These are phyloP conservation scores for Clarias macrocephalus DNA, from an alignment of 2,113 vertebrate species.

Conservation along the genomic window DNA sequence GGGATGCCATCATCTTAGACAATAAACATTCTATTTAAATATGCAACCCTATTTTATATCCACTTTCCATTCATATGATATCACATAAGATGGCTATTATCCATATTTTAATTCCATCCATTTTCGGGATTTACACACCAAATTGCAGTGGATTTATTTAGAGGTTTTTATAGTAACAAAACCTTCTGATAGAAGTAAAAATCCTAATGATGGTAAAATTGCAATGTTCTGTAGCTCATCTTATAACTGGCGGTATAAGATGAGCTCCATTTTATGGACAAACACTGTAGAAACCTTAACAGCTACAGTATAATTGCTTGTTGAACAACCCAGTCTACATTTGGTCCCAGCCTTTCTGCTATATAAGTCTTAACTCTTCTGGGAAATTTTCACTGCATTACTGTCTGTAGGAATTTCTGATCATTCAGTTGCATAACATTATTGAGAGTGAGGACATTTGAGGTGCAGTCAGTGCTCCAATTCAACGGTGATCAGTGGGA, in stretches of 20 bases:
- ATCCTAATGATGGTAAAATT: neutral
- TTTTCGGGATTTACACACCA: neutral
- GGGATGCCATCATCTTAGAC: neutral
- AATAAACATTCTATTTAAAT: slow-evolving; percentile 6
- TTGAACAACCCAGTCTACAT: neutral
- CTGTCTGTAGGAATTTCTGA: neutral
- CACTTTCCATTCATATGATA: neutral
- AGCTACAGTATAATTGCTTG: neutral
- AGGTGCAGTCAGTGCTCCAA: neutral
- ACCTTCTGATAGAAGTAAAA: neutral
- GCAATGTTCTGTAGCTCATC: neutral
- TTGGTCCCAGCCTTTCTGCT: neutral
- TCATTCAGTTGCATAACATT: neutral
- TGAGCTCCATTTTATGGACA: neutral
- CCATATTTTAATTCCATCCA: slow-evolving; percentile 6
- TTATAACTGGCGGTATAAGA: neutral
- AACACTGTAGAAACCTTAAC: neutral
- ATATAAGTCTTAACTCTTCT: neutral
- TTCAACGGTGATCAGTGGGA: neutral
- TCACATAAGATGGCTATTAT: neutral
- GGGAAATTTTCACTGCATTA: no score
- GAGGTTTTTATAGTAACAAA: neutral
- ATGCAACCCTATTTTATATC: neutral
- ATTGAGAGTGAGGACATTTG: neutral
- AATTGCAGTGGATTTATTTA: neutral